These are phyloP conservation scores for Rotaria socialis DNA, from an alignment of 2,888 invertebrate species.

Conservation along the genomic window DNA sequence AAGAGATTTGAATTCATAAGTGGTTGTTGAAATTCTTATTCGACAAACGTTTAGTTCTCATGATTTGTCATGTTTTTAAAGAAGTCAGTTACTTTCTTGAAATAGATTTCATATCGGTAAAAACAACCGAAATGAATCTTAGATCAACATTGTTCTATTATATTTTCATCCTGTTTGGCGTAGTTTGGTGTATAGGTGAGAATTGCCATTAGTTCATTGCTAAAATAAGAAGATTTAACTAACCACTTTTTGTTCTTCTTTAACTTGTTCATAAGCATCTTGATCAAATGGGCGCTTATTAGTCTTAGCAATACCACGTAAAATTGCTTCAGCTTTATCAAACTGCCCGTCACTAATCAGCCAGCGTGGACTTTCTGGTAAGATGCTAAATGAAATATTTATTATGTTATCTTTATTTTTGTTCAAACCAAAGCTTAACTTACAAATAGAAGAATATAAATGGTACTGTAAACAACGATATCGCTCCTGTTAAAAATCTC, in stretches of 20 bases:
- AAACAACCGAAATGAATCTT: too few relatives aligned
- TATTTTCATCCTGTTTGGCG: too few relatives aligned
- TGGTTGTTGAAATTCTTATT: too few relatives aligned
- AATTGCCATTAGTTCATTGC: too few relatives aligned
- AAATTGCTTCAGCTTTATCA: constrained; percentile 36
- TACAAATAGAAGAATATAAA: constrained; percentile 49
- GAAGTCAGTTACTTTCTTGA: too few relatives aligned
- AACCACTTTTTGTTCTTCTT: constrained; percentile 24
- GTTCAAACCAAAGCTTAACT: constrained; percentile 41
- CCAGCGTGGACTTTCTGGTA: constrained; percentile 47
- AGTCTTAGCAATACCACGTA: constrained; percentile 37
- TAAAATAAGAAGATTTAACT: neutral
- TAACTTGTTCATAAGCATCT: constrained; percentile 22
- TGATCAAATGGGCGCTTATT: constrained; percentile 40
- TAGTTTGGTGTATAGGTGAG: too few relatives aligned
- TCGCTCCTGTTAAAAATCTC: constrained; percentile 28
- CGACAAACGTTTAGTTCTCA: too few relatives aligned
- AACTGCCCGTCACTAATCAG: constrained; percentile 28
- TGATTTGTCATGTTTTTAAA: too few relatives aligned
- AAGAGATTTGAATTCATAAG: too few relatives aligned
- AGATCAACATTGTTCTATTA: too few relatives aligned
- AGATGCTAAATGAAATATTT: neutral
- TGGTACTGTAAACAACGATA: constrained; percentile 38
- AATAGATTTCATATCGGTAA: too few relatives aligned
- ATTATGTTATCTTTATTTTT: neutral